These are phyloP conservation scores for Drosophila phalerata DNA, from an alignment of 2,888 invertebrate species.

Conservation along the genomic window DNA sequence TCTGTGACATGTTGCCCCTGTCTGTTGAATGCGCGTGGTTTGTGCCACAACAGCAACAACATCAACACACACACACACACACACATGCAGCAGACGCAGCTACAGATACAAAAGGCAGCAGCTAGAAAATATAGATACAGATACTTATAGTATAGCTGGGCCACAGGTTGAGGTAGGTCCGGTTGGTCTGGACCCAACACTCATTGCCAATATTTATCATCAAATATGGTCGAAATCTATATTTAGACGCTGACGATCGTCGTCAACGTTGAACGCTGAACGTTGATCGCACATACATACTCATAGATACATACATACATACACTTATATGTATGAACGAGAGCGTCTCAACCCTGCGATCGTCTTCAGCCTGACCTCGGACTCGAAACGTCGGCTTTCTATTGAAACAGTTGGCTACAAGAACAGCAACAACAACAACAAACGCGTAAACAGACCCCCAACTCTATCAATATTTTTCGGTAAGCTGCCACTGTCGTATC, in stretches of 20 bases:
- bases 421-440: conserved; percentile 36
- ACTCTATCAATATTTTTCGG: conserved; percentile 16
- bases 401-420: conserved; percentile 75
- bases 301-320: background rate
- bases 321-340: conserved; percentile 9
- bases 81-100: conserved; percentile 59
- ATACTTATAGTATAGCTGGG: conserved; percentile 36
- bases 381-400: conserved; percentile 62
- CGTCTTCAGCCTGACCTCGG: conserved; percentile 26
- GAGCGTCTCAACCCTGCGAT: conserved; percentile 25
- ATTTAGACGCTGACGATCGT: conserved; percentile 76
- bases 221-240: conserved; percentile 82
- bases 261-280: conserved; percentile 31
- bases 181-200: conserved; percentile 48
- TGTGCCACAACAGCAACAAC: conserved; percentile 29
- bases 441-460: conserved; percentile 28
- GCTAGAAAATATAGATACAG: conserved; percentile 9
- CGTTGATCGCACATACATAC: background rate
- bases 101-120: conserved; percentile 18
- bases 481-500: conserved; percentile 29
- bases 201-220: conserved; percentile 81
- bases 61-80: background rate
- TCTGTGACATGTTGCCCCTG: conserved; percentile 67
- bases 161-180: conserved; percentile 75
- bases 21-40: conserved; percentile 50